Conservation (phyloP, 2,113 vertebrate species). For the Puntigrus tetrazona region DNA sequence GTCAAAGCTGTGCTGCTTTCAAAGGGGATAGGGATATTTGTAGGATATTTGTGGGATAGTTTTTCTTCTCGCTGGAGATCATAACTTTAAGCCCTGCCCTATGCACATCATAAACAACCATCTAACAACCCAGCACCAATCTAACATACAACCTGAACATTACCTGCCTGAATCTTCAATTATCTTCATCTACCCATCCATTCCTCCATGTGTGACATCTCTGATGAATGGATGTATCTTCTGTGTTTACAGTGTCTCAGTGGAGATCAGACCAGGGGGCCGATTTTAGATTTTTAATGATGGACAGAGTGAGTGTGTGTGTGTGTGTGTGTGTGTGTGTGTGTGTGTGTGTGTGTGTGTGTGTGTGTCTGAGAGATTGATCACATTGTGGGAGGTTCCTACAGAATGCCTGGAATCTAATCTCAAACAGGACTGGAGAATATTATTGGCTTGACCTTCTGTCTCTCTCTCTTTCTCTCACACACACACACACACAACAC, state of each 20-base stretch:
- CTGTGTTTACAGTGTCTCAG: neutral
- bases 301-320: slow-evolving; percentile 7
- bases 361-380: slow-evolving; percentile 14
- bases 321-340: neutral
- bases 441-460: slow-evolving; percentile 44
- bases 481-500: neutral
- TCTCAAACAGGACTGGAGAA: slow-evolving; percentile 41
- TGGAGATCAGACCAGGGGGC: slow-evolving; percentile 4
- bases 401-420: slow-evolving; percentile 55
- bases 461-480: neutral
- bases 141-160: neutral
- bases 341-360: slow-evolving; percentile 10
- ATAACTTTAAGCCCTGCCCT: no score
- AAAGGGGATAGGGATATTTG: no score
- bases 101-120: neutral
- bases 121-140: neutral
- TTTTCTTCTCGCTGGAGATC: no score
- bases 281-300: neutral
- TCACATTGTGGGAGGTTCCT: slow-evolving; percentile 28
- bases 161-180: neutral
- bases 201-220: neutral
- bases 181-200: neutral
- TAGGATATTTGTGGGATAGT: no score
- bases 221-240: neutral
- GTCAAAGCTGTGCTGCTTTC: no score